Conservation (phyloP, 2,113 vertebrate species). For the human (Homo sapiens) region GRCh38 chr4:170005501-170006000, state of each 20-base stretch:
- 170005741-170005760: slow-evolving; percentile 80
- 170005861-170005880: slow-evolving; percentile 78
- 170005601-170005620: slow-evolving; percentile 85
- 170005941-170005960: slow-evolving; percentile 58
- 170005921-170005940: slow-evolving; percentile 30
- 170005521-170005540: neutral
- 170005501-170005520: neutral
- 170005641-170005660: slow-evolving; percentile 89
- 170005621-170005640: slow-evolving; percentile 96
- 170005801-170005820: slow-evolving; percentile 81
- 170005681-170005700: slow-evolving; percentile 95
- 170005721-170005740: slow-evolving; percentile 85
- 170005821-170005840: slow-evolving; percentile 82
- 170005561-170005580: slow-evolving; percentile 72
- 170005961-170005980: slow-evolving; percentile 68
- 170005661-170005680: slow-evolving; percentile 93
- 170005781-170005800: slow-evolving; percentile 79
- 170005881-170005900: slow-evolving; percentile 57
- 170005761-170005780: slow-evolving; percentile 84
- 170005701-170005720: slow-evolving; percentile 93
- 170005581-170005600: slow-evolving; percentile 68
- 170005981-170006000: slow-evolving; percentile 68
- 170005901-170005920: slow-evolving; percentile 50
- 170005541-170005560: neutral
- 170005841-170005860: slow-evolving; percentile 77